Conservation (phyloP, 2,888 invertebrate genomes). For the Minunthozetes semirufus region DNA sequence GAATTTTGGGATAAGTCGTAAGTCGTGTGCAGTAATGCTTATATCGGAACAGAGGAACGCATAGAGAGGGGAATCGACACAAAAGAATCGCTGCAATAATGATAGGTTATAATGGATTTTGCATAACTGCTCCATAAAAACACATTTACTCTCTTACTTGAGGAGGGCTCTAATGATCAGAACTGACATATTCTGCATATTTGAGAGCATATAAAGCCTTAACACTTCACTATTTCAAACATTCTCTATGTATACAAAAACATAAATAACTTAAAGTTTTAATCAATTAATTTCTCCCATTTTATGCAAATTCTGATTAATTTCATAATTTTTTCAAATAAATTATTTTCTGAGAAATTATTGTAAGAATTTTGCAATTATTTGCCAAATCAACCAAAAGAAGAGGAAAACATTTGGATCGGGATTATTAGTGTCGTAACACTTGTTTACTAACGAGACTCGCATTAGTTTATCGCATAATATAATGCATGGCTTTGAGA, state of each 20-base stretch:
- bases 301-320: too few relatives aligned
- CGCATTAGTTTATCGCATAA: not conserved
- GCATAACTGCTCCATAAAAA: slow-evolving; percentile 22
- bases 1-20: not conserved
- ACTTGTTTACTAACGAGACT: not conserved
- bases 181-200: not conserved
- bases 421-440: too few relatives aligned
- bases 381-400: too few relatives aligned
- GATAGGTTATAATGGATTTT: slow-evolving; percentile 25
- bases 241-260: not conserved
- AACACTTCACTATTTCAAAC: not conserved
- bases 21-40: not conserved
- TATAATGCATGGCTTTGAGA: not conserved
- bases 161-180: slow-evolving; percentile 22
- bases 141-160: slow-evolving; percentile 1
- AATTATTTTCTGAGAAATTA: not conserved
- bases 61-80: not conserved
- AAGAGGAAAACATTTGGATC: too few relatives aligned
- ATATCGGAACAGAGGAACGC: not conserved
- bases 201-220: not conserved
- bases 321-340: not conserved
- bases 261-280: not conserved
- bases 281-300: not conserved
- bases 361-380: not conserved
- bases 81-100: not conserved